phyloP scores from a whole-genome alignment of 2,888 invertebrate genomes.

The Belgica antarctica region DNA sequence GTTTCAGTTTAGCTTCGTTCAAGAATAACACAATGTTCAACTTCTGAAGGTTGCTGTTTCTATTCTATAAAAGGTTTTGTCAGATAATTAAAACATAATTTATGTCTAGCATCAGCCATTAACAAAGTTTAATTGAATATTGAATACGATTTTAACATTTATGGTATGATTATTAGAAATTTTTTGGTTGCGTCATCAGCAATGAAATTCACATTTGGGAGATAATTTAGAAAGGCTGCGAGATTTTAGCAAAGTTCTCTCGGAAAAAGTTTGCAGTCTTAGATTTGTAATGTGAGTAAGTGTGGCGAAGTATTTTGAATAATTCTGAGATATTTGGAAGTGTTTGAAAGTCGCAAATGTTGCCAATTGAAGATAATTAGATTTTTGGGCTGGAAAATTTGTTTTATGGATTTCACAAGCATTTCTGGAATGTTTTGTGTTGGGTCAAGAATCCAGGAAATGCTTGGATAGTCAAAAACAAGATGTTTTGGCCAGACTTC shows the following conservation, averaged over 20 bases:
- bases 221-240: too few species aligned
- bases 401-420: too few species aligned
- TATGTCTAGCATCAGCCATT: conserved; percentile 38
- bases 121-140: conserved; percentile 32
- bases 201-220: conserved; percentile 28
- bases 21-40: neutral
- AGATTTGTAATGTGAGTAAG: too few species aligned
- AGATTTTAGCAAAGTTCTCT: too few species aligned
- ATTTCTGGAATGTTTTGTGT: too few species aligned
- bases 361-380: too few species aligned
- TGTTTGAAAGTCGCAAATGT: neutral
- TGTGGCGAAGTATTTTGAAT: neutral
- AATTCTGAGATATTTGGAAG: neutral
- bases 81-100: conserved; percentile 16
- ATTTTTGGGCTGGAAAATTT: too few species aligned
- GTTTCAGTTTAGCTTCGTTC: conserved; percentile 1
- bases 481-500: too few species aligned
- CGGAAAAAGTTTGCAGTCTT: too few species aligned
- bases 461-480: too few species aligned
- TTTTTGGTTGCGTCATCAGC: neutral
- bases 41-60: neutral
- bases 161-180: conserved; percentile 7
- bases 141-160: conserved; percentile 1
- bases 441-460: too few species aligned
- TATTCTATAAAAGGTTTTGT: conserved; percentile 20